Percentiles rank a stretch among this genome's conserved stretches.
Conservation (phyloP, 1,140 invertebrate species). For the Cydia splendana region DNA sequence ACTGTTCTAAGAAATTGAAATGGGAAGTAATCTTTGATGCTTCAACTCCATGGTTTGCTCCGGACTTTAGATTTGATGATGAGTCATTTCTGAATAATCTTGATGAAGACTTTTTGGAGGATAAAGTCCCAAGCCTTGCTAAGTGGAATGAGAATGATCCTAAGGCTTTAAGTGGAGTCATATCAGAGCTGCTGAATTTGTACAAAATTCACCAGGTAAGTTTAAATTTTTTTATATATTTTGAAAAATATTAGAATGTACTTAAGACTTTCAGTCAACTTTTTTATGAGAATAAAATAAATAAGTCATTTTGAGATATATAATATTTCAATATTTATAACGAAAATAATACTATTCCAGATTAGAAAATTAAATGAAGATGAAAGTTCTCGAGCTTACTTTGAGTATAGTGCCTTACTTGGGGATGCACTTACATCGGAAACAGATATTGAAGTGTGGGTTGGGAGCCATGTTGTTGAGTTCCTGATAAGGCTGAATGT, state of each 20-base stretch:
- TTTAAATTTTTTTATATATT: constrained; percentile 2
- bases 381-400: constrained; percentile 73
- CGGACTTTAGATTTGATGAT: constrained; percentile 80
- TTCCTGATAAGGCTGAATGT: constrained; percentile 76
- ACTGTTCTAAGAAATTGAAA: constrained; percentile 73
- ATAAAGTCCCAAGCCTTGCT: constrained; percentile 79
- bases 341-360: constrained; percentile 42
- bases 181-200: constrained; percentile 77
- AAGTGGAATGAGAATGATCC: constrained; percentile 80
- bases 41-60: constrained; percentile 71
- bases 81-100: constrained; percentile 79
- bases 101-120: constrained; percentile 72
- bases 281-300: too few relatives aligned
- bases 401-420: constrained; percentile 75
- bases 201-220: constrained; percentile 81
- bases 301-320: too few relatives aligned
- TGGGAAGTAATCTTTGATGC: constrained; percentile 74
- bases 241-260: background rate
- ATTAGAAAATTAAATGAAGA: constrained; percentile 73
- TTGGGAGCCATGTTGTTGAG: constrained; percentile 70
- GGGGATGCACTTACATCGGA: constrained; percentile 72
- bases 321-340: too few relatives aligned
- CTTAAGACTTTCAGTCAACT: background rate
- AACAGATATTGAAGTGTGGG: constrained; percentile 75
- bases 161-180: constrained; percentile 78